Evolutionary conservation across 2,113 vertebrate genomes (phyloP).

Genomic region (Syngnathus scovelli): DNA sequence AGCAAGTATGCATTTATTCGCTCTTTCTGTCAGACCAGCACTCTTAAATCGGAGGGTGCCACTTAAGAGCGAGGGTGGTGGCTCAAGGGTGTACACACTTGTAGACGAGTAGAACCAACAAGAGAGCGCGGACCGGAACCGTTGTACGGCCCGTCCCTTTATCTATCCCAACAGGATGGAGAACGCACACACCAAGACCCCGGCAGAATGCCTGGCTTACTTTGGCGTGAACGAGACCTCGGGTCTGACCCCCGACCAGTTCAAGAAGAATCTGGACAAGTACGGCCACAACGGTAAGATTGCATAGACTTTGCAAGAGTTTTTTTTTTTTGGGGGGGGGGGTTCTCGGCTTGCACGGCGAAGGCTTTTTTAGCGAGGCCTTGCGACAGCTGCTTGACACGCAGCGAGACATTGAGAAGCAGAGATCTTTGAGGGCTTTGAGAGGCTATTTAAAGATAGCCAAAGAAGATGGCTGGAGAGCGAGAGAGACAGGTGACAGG

Average conservation of each 20-base stretch:
- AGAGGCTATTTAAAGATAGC: slow-evolving; percentile 70
- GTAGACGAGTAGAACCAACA: slow-evolving; percentile 47
- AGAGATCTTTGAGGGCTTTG: slow-evolving; percentile 63
- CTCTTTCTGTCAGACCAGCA: slow-evolving; percentile 75
- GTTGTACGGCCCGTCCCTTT: slow-evolving; percentile 43
- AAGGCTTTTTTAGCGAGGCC: slow-evolving; percentile 41
- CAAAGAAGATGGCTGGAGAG: slow-evolving; percentile 62
- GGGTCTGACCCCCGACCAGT: slow-evolving; percentile 78
- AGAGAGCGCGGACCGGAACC: slow-evolving; percentile 54
- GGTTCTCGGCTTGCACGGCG: slow-evolving; percentile 24
- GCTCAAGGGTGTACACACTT: slow-evolving; percentile 52
- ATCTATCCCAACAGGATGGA: slow-evolving; percentile 76
- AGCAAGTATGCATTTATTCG: slow-evolving; percentile 48
- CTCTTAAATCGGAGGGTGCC: slow-evolving; percentile 65
- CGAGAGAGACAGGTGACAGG: slow-evolving; percentile 70
- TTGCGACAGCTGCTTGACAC: slow-evolving; percentile 57
- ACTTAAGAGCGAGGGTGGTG: slow-evolving; percentile 60
- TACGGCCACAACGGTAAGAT: slow-evolving; percentile 83
- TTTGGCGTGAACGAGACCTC: slow-evolving; percentile 78
- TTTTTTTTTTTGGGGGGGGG: not conserved
- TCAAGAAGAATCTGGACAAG: slow-evolving; percentile 84
- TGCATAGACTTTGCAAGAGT: not conserved
- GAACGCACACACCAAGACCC: slow-evolving; percentile 74
- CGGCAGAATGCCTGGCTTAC: slow-evolving; percentile 76
- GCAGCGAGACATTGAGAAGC: slow-evolving; percentile 61